A percentile compares a stretch with the other conserved stretches of the same genome.
Evolutionary conservation across 2,888 invertebrate genomes (phyloP).

Genomic region (Tetragonula carbonaria): DNA sequence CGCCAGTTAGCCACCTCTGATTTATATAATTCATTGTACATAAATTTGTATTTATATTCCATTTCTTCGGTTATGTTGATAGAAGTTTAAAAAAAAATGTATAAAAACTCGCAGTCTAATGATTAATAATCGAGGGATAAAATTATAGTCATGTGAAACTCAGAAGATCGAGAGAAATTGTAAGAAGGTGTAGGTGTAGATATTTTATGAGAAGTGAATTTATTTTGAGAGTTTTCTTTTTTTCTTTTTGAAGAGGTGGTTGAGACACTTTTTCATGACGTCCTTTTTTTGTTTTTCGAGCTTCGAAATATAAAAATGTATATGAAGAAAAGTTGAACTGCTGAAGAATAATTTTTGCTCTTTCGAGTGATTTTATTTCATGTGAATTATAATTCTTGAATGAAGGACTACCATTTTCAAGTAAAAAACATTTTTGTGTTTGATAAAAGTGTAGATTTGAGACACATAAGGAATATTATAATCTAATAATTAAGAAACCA

Average conservation of each 20-base stretch:
- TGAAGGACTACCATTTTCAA: neutral
- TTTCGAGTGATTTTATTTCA: neutral
- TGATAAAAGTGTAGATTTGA: too few species aligned
- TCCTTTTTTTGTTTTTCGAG: neutral
- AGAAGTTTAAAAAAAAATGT: too few species aligned
- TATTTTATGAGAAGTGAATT: neutral
- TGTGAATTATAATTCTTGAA: neutral
- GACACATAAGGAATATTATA: too few species aligned
- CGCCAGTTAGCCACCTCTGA: too few species aligned
- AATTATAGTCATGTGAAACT: neutral
- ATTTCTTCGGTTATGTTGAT: too few species aligned
- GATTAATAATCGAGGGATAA: neutral
- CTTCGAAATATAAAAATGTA: neutral
- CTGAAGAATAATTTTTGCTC: neutral
- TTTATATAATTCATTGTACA: too few species aligned
- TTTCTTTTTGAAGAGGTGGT: neutral
- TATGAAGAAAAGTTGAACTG: neutral
- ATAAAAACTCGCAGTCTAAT: too few species aligned
- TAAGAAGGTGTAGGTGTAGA: too few species aligned
- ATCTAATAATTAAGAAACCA: too few species aligned
- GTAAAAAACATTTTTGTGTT: neutral
- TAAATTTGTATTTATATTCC: too few species aligned
- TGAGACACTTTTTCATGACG: neutral
- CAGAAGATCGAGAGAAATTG: neutral
- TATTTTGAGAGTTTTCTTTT: neutral